These are phyloP conservation scores for Drosophila demipolita DNA, from an alignment of 2,888 invertebrate genomes.

Conservation along the genomic window DNA sequence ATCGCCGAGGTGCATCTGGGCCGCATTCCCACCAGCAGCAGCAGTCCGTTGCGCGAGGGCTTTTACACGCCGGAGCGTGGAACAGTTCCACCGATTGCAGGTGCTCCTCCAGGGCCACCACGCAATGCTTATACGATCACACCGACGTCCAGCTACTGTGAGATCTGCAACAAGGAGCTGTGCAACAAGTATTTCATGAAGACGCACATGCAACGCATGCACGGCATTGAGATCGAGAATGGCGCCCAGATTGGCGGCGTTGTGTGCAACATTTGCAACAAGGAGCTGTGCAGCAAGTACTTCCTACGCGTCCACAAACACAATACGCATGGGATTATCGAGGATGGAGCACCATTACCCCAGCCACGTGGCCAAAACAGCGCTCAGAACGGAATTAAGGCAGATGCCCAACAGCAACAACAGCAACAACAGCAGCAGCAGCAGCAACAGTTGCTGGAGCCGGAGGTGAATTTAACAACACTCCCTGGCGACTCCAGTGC, in stretches of 20 bases:
- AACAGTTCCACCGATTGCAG: slow-evolving; percentile 52
- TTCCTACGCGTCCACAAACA: slow-evolving; percentile 98
- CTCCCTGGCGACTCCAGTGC: slow-evolving; percentile 88
- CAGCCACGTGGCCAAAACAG: slow-evolving; percentile 82
- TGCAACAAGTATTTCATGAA: slow-evolving; percentile 99
- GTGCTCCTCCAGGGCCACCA: slow-evolving; percentile 33
- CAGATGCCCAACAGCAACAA: slow-evolving; percentile 64
- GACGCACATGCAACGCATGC: slow-evolving; percentile 99
- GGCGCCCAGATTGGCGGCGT: slow-evolving; percentile 97
- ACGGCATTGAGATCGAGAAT: slow-evolving; percentile 96
- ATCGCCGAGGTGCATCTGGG: slow-evolving; percentile 88
- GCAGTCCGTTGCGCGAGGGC: slow-evolving; percentile 84
- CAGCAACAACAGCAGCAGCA: slow-evolving; percentile 62
- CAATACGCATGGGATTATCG: slow-evolving; percentile 98
- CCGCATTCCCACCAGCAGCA: slow-evolving; percentile 66
- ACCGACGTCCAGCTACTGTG: slow-evolving; percentile 95
- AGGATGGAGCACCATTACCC: slow-evolving; percentile 89
- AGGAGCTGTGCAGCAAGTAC: slow-evolving; percentile 99
- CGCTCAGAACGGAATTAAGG: slow-evolving; percentile 80
- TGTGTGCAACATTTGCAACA: slow-evolving; percentile 98
- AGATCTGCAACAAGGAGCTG: slow-evolving; percentile 98
- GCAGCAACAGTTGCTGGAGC: slow-evolving; percentile 54
- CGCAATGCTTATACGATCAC: slow-evolving; percentile 87
- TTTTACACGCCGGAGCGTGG: slow-evolving; percentile 86
- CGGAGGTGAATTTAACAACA: slow-evolving; percentile 68